A percentile compares a stretch with the other conserved stretches of the same genome.
Conservation (phyloP, 2,113 vertebrate genomes). For the Glaucidium brasilianum region DNA sequence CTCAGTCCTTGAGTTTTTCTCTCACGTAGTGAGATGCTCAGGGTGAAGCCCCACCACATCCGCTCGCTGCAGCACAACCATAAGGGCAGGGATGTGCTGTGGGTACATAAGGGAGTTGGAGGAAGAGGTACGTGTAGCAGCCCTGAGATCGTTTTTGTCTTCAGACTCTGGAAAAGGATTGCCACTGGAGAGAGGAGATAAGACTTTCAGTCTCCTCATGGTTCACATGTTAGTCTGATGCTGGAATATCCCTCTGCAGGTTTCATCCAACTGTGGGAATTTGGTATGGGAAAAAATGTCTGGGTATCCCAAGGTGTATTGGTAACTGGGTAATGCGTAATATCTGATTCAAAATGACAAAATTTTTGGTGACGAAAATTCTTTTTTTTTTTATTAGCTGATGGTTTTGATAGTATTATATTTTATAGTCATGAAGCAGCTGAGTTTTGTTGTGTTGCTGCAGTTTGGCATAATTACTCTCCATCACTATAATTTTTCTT, state of each 20-base stretch:
- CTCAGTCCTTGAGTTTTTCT: neutral
- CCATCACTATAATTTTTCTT: slow-evolving; percentile 61
- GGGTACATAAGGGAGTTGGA: rapidly evolving
- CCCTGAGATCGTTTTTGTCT: neutral
- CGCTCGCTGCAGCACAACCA: neutral
- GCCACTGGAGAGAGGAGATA: neutral
- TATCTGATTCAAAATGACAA: neutral
- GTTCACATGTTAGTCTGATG: neutral
- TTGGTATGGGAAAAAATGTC: neutral
- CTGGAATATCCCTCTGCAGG: neutral
- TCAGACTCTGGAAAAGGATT: neutral
- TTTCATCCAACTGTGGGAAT: neutral
- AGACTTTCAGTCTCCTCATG: neutral
- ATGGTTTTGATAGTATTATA: slow-evolving; percentile 26
- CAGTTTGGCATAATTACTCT: slow-evolving; percentile 63
- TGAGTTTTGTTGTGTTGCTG: slow-evolving; percentile 46
- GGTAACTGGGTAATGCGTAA: neutral
- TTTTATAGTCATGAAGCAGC: slow-evolving; percentile 45
- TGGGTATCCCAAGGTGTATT: neutral
- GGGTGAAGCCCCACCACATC: neutral
- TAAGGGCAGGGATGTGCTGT: neutral
- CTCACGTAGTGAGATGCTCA: rapidly evolving
- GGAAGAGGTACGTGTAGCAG: neutral
- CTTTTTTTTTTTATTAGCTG: neutral
- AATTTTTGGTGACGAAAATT: neutral